A percentile compares a stretch with the other conserved stretches of the same genome.
Evolutionary conservation across 2,797 vertebrate genomes (phyloP).

Genomic region (Ispidina picta): DNA sequence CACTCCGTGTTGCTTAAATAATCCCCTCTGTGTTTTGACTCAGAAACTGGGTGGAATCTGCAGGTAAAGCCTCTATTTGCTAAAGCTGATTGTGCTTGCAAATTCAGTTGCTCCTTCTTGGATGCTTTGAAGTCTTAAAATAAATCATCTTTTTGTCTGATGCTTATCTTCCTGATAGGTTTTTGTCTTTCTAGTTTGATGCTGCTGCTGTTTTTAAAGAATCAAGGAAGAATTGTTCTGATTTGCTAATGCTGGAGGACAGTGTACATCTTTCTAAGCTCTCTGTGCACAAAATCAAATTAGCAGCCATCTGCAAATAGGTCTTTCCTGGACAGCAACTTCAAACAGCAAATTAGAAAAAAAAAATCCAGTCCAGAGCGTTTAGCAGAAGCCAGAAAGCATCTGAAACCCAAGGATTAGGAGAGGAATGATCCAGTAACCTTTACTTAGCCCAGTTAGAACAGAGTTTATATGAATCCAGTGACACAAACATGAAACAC

Average conservation of each 20-base stretch:
- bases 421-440: slow-evolving; percentile 18
- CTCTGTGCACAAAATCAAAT: background rate
- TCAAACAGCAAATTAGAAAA: background rate
- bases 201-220: background rate
- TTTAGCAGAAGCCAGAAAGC: slow-evolving; percentile 12
- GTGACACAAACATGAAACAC: slow-evolving; percentile 59
- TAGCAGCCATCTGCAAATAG: background rate
- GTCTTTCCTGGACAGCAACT: background rate
- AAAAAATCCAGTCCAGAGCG: background rate
- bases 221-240: background rate
- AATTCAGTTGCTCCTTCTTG: background rate
- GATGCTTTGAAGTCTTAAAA: background rate
- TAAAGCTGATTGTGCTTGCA: background rate
- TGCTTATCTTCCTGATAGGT: background rate
- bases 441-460: slow-evolving; percentile 19
- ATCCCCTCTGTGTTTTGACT: background rate
- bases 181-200: background rate
- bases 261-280: background rate
- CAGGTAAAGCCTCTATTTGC: background rate
- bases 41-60: background rate
- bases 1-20: background rate
- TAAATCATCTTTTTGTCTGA: background rate
- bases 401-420: slow-evolving; percentile 12
- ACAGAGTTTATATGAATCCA: slow-evolving; percentile 24
- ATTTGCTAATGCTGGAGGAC: background rate